phyloP scores from a whole-genome alignment of 2,113 vertebrate species.

The Ellobius talpinus region DNA sequence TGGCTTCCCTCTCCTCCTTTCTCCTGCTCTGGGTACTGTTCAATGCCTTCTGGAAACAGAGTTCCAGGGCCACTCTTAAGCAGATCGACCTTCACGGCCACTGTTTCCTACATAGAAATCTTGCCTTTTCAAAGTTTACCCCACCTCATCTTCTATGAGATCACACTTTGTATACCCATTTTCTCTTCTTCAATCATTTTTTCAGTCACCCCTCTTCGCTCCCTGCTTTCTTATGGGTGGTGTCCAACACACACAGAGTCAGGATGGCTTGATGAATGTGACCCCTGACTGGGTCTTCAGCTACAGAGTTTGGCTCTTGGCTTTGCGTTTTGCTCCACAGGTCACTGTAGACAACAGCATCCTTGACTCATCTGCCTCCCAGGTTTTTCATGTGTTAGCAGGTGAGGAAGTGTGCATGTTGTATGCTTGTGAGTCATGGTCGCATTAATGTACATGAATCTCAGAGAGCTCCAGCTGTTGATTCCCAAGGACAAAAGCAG shows the following conservation, averaged over 20 bases:
- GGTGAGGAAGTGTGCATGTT: not conserved
- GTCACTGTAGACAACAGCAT: not conserved
- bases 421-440: not conserved
- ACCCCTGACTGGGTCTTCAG: no score
- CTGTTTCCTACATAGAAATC: not conserved
- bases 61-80: not conserved
- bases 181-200: not conserved
- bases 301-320: not conserved
- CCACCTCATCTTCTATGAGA: not conserved
- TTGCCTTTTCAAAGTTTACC: no score
- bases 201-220: not conserved
- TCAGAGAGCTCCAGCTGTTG: not conserved
- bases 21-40: not conserved
- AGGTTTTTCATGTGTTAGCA: not conserved
- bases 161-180: not conserved
- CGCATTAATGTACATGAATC: not conserved
- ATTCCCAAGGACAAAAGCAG: not conserved
- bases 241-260: not conserved
- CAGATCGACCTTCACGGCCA: accelerated
- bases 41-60: not conserved
- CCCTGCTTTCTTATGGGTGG: not conserved
- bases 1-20: not conserved
- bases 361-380: not conserved
- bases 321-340: not conserved
- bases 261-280: not conserved